Evolutionary conservation across 2,113 vertebrate genomes (phyloP).

Genomic region (Erpornis zantholeuca): DNA sequence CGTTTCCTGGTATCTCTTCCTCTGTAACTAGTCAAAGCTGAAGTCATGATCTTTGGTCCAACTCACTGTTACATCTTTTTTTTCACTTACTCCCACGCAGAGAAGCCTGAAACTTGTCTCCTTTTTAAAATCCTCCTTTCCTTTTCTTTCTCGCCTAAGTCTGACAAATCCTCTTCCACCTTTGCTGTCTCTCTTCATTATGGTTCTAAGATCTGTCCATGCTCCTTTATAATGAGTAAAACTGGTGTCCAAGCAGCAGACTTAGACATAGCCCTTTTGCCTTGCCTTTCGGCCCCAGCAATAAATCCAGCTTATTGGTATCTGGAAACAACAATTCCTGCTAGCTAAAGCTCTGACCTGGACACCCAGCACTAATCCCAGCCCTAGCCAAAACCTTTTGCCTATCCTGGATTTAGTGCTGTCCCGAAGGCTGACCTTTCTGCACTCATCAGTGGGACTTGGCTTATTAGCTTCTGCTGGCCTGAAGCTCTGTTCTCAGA

Average conservation of each 20-base stretch:
- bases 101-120: neutral
- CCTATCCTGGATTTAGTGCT: neutral
- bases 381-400: neutral
- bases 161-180: neutral
- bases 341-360: neutral
- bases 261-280: neutral
- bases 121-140: neutral
- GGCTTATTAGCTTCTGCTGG: neutral
- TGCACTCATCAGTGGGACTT: neutral
- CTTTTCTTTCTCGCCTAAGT: neutral
- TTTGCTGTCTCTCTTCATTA: neutral
- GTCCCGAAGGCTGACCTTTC: neutral
- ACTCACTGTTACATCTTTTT: neutral
- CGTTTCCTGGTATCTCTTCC: neutral
- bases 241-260: neutral
- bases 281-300: neutral
- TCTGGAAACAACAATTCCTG: neutral
- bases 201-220: neutral
- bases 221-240: neutral
- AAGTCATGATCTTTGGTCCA: constrained; percentile 15
- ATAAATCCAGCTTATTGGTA: neutral
- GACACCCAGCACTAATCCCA: neutral
- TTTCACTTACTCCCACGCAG: neutral
- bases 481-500: neutral
- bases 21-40: neutral